phyloP scores from a whole-genome alignment of 2,888 invertebrate species.

The Plutella xylostella region DNA sequence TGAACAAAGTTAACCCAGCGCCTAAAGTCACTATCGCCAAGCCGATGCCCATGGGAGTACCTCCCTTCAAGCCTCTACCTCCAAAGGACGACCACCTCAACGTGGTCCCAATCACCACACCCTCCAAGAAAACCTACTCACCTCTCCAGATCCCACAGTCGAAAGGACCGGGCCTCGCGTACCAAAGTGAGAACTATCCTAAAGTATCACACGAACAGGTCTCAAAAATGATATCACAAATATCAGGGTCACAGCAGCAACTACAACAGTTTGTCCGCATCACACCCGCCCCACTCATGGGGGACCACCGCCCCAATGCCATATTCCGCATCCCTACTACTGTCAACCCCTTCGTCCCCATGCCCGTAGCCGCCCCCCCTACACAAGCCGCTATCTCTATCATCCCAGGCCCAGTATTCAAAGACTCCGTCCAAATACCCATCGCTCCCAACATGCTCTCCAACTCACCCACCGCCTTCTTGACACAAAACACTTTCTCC shows the following conservation, averaged over 20 bases:
- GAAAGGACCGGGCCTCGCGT: conserved; percentile 46
- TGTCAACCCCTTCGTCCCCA: conserved; percentile 65
- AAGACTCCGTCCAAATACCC: conserved; percentile 39
- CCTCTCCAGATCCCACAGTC: conserved; percentile 47
- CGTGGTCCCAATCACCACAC: conserved; percentile 50
- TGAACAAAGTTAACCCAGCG: conserved; percentile 28
- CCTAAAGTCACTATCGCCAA: conserved; percentile 55
- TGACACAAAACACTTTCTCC: conserved; percentile 29
- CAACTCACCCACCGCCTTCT: conserved; percentile 29
- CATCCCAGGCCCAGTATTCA: conserved; percentile 48
- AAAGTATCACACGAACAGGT: conserved; percentile 31
- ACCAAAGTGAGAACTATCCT: conserved; percentile 53
- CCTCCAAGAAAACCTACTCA: conserved; percentile 42
- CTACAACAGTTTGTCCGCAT: conserved; percentile 35
- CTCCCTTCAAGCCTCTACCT: conserved; percentile 84
- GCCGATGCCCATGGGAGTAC: conserved; percentile 73
- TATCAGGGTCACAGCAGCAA: conserved; percentile 51
- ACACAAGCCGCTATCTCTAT: conserved; percentile 39
- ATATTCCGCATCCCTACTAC: conserved; percentile 55
- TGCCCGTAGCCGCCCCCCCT: conserved; percentile 38
- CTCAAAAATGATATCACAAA: conserved; percentile 27
- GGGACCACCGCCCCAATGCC: conserved; percentile 35
- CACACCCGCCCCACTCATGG: conserved; percentile 41
- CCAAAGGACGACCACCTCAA: conserved; percentile 69
- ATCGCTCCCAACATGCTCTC: conserved; percentile 25